A percentile compares a stretch with the other conserved stretches of the same genome.
phyloP scores from a whole-genome alignment of 2,797 vertebrate species.

The Macropus fuliginosus region DNA sequence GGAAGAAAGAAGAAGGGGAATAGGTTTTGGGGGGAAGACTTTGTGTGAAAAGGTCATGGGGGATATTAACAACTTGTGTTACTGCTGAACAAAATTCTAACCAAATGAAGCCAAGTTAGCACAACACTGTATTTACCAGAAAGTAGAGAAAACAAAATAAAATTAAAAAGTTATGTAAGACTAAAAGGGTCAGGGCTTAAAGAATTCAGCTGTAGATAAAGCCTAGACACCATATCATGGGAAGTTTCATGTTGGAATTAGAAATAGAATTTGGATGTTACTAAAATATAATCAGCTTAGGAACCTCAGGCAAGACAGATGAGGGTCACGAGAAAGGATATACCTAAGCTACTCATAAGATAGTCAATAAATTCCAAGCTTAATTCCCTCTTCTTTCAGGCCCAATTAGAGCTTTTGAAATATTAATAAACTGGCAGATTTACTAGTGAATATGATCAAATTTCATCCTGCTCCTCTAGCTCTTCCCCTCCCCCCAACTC shows the following conservation, averaged over 20 bases:
- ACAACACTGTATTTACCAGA: background rate
- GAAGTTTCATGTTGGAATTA: background rate
- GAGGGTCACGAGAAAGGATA: slow-evolving; percentile 28
- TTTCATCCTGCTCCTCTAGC: slow-evolving; percentile 35
- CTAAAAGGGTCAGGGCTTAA: background rate
- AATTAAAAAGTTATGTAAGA: background rate
- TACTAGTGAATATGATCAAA: slow-evolving; percentile 45
- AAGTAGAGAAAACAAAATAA: background rate
- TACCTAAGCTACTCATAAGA: background rate
- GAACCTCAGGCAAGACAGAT: slow-evolving; percentile 24
- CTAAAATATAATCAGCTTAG: slow-evolving; percentile 42
- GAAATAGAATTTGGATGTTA: background rate
- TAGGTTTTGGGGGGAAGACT: background rate
- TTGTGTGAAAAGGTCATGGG: background rate
- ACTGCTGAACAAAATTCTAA: background rate
- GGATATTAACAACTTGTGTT: background rate
- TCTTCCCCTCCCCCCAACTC: background rate
- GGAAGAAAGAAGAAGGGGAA: background rate
- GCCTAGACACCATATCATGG: background rate
- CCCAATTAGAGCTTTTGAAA: slow-evolving; percentile 66
- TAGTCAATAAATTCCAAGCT: slow-evolving; percentile 25
- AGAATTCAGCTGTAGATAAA: background rate
- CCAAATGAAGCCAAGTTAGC: background rate
- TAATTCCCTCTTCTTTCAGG: slow-evolving; percentile 53
- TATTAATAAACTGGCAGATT: slow-evolving; percentile 71